Evolutionary conservation across 1,140 invertebrate genomes (phyloP), one percentile per base, ranked within the genome.

Genomic region (Euwallacea similis): DNA sequence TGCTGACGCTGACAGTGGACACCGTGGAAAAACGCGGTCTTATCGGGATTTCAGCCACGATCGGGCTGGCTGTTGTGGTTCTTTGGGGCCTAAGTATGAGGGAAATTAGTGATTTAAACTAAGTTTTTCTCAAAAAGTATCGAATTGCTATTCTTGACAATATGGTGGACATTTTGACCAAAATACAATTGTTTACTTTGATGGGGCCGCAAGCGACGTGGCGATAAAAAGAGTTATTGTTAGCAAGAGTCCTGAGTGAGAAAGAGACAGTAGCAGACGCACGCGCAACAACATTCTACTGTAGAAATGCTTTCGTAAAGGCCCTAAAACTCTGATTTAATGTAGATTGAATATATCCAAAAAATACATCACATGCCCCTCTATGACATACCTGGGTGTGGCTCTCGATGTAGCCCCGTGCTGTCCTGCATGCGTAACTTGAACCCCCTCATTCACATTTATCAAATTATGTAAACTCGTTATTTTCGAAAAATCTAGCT

Each of bases 401-500:
- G 53, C 56, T 60, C 71, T 55, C 3, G 71, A 69, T 10, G 73
- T 78, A 42, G 73, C 72, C 7, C 76, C 76, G 15, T 74, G 73
- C 11, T 74, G 74, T 6, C 79, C 79, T n/a, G 76, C 73, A 53
- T 77, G 73, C 11, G 71, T 76, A 0, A 81, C 75, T 56, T 78
- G 68, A 7, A 80, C 78, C 9, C 74, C 71, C 53, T 74, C 77
- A 10, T 76, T 71, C 0, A 73, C 65, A 21, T 76, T 75, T 9
- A 77, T 72, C n/a, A 80, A 50, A 55, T 73, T 75, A 66, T 79
- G 79, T 0, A 77, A 64, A 44, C 74, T 79, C 43, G 77, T 76
- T 41, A 80, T 75, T 21, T 76, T 64, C 10, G 73, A 70, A 13
- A 80, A 74, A 70, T 81, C 80, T 41, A 81, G 53, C 10, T 77